Conservation (phyloP, 2,797 vertebrate genomes). For the Lophius americanus region DNA sequence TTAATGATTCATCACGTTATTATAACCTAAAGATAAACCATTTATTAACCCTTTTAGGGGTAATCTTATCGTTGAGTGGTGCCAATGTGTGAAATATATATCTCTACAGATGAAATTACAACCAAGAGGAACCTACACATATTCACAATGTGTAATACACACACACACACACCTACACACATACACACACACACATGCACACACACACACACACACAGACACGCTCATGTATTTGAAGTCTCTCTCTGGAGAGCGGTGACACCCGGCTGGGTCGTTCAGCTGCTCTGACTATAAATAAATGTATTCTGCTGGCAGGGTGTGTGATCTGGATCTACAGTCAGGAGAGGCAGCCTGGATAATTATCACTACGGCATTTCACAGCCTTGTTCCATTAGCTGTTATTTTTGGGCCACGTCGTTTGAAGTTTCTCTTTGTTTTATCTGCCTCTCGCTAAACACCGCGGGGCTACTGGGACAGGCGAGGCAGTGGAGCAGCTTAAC, state of each 20-base stretch:
- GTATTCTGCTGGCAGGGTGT: constrained; percentile 64
- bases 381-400: constrained; percentile 74
- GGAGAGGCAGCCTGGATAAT: constrained; percentile 77
- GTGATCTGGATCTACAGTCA: constrained; percentile 69
- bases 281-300: constrained; percentile 81
- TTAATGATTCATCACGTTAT: too few relatives aligned
- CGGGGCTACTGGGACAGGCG: constrained; percentile 62
- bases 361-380: constrained; percentile 79
- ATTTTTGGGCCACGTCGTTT: constrained; percentile 76
- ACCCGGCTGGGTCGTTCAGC: constrained; percentile 68
- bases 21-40: too few relatives aligned
- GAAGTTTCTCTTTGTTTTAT: constrained; percentile 79
- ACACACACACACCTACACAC: neutral
- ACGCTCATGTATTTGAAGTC: constrained; percentile 68
- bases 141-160: too few relatives aligned
- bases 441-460: constrained; percentile 69
- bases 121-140: too few relatives aligned
- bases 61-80: too few relatives aligned
- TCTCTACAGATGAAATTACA: too few relatives aligned
- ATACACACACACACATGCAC: neutral
- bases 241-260: constrained; percentile 73
- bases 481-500: constrained; percentile 70
- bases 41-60: too few relatives aligned
- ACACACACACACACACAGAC: constrained; percentile 26
- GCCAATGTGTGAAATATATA: too few relatives aligned